Evolutionary conservation across 2,113 vertebrate genomes (phyloP).

Genomic region (Eudyptes chrysolophus): DNA sequence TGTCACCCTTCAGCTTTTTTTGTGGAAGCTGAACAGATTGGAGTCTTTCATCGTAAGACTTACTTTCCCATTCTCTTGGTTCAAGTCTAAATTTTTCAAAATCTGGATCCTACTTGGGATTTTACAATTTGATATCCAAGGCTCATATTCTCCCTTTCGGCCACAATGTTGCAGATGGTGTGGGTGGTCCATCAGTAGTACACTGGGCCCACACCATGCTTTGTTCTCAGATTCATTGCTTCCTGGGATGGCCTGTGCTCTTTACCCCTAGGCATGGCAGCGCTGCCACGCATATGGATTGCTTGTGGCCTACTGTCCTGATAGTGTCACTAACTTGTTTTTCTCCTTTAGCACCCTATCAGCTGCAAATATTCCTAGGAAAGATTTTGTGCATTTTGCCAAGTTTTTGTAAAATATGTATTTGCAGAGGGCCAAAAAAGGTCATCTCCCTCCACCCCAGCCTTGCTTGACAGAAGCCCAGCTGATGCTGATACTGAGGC

Average conservation of each 20-base stretch:
- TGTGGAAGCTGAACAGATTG: not conserved
- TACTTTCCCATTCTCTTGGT: not conserved
- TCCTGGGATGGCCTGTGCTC: not conserved
- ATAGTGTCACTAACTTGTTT: not conserved
- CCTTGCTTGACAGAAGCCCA: not conserved
- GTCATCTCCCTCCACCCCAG: not conserved
- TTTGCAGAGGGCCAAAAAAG: not conserved
- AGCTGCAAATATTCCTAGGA: not conserved
- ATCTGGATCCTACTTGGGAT: not conserved
- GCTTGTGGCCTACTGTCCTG: not conserved
- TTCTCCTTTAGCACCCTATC: not conserved
- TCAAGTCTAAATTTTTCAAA: not conserved
- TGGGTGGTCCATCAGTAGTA: not conserved
- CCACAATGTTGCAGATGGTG: not conserved
- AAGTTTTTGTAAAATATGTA: not conserved
- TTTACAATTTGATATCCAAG: not conserved
- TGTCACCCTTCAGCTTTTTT: not conserved
- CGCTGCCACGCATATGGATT: rapidly evolving
- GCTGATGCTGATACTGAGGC: not conserved
- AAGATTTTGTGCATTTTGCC: not conserved
- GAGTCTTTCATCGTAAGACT: not conserved
- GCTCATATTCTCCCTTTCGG: not conserved
- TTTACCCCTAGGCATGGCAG: not conserved
- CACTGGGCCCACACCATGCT: not conserved
- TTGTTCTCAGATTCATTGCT: not conserved